Conservation (phyloP, 2,888 invertebrate species). For the Melieria crassipennis region DNA sequence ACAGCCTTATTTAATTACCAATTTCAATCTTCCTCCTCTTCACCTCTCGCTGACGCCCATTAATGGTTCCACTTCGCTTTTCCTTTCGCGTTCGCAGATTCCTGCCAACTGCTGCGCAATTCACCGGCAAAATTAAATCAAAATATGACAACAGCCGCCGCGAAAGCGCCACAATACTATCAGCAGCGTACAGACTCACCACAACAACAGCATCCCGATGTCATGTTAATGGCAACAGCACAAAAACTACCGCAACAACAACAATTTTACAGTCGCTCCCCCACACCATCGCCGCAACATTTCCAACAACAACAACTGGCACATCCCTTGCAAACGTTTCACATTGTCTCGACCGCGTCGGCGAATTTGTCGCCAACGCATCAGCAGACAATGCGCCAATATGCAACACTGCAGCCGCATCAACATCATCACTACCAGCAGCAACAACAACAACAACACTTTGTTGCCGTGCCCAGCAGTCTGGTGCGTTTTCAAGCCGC, state of each 20-base stretch:
- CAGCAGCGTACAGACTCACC: conserved; percentile 47
- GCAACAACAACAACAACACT: conserved; percentile 51
- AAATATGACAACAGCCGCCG: conserved; percentile 46
- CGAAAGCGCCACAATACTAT: conserved; percentile 47
- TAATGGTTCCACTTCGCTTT: background rate
- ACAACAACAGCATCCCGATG: conserved; percentile 44
- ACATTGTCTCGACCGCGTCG: conserved; percentile 42
- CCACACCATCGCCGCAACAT: conserved; percentile 45
- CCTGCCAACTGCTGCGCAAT: conserved; percentile 62
- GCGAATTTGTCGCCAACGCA: conserved; percentile 45
- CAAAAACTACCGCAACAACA: conserved; percentile 44
- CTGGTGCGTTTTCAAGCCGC: conserved; percentile 54
- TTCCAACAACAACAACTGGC: conserved; percentile 43
- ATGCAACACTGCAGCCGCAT: conserved; percentile 44
- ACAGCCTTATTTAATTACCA: background rate
- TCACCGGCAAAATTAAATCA: conserved; percentile 58
- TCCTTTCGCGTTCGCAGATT: conserved; percentile 52
- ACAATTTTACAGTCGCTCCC: conserved; percentile 42
- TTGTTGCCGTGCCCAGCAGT: conserved; percentile 59
- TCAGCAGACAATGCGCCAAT: conserved; percentile 41
- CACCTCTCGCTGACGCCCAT: background rate
- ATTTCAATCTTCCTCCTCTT: background rate
- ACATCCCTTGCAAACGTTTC: conserved; percentile 48
- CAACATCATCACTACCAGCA: conserved; percentile 36
- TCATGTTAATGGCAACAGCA: conserved; percentile 42